Base-by-base conservation (phyloP, 2,113 vertebrate species). In the Prinia subflava region DNA sequence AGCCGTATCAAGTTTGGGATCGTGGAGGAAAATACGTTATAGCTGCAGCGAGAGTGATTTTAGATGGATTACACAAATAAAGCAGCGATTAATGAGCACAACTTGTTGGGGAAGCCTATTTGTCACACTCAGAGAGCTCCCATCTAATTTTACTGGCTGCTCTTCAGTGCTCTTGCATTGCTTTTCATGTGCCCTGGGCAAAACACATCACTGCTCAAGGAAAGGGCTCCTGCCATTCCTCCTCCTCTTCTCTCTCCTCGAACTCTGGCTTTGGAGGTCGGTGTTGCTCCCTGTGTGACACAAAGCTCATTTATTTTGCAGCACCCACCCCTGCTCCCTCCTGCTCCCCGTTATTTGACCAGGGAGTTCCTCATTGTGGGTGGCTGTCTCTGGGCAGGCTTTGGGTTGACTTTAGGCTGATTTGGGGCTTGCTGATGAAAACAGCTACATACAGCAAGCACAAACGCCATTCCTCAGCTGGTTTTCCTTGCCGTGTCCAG, bases 11-110 rank as follows among this genome's bases (percentile, higher is more conserved):
- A 53, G 69, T 71, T 59, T 47, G 68, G 64, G 63, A 78, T 91
- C 2, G 1, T 11, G 65, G 89, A 85, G 80, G 79, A 92, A 80
- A 96, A 95, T 16, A 41, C 7, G 4, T 91, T 88, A 7, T 67
- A 87, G 85, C 92, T 87, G 91, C 87, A 84, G 87, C 0, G 42
- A 92, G 92, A 78, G 52, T 62, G 74, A 76, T 94, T 95, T 81
- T 73, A 93, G 93, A 95, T 95, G 95, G 94, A 95, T 96, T 94
- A 91, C 59, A 25, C 88, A 97, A 94, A 97, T 94, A 96, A 97
- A 96, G 87, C 79, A n/a, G 63, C 76, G 42, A 97, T 97, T 92
- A 94, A 97, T 96, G 97, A 97, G 89, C 84, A 90, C 17, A 52
- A 56, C 95, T 84, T 95, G 95, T 92, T 68, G 89, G 81, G 86